phyloP scores from a whole-genome alignment of 2,113 vertebrate species.

The Geococcyx californianus region DNA sequence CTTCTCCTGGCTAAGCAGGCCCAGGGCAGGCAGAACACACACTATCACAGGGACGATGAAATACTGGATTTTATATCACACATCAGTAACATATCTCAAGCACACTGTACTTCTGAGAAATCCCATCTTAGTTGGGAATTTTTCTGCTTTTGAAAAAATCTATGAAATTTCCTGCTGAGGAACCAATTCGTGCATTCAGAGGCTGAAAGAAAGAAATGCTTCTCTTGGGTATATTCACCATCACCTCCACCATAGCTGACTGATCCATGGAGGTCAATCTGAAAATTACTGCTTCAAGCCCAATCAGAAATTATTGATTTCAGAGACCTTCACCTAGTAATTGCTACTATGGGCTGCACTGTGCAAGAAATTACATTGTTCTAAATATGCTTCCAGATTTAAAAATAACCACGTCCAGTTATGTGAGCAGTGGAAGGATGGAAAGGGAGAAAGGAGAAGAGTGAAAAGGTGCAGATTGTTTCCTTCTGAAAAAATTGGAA shows the following conservation, averaged over 20 bases:
- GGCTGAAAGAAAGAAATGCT: background rate
- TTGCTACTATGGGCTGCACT: background rate
- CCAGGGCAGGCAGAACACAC: background rate
- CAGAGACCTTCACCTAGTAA: background rate
- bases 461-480: background rate
- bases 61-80: background rate
- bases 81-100: background rate
- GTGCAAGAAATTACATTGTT: background rate
- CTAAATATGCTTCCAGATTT: background rate
- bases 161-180: background rate
- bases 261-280: background rate
- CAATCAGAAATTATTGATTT: background rate
- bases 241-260: background rate
- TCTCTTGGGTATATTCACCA: background rate
- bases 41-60: background rate
- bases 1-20: background rate
- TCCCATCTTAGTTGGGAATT: background rate
- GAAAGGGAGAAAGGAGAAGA: background rate
- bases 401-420: background rate
- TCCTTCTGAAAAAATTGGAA: background rate
- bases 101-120: background rate
- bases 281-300: background rate
- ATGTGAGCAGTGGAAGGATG: background rate
- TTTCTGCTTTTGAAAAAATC: background rate
- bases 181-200: background rate